These are phyloP conservation scores for Tachystola acroxantha DNA, from an alignment of 2,888 invertebrate species.

Conservation along the genomic window DNA sequence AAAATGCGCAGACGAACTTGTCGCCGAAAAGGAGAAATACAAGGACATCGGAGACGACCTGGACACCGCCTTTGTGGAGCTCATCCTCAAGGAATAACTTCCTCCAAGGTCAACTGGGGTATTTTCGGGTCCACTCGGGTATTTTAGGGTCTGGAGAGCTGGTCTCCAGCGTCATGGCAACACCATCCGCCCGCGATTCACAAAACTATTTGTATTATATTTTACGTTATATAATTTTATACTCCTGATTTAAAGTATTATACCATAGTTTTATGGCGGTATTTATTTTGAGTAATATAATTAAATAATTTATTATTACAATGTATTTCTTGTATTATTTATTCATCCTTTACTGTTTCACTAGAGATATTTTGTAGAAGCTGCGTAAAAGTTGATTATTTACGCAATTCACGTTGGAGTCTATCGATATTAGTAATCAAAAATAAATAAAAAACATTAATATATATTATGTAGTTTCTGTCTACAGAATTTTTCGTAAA, in stretches of 20 bases:
- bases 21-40: slow-evolving; percentile 99
- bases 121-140: neutral
- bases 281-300: slow-evolving; percentile 72
- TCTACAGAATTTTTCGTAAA: too few species aligned
- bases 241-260: slow-evolving; percentile 69
- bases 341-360: too few species aligned
- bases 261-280: slow-evolving; percentile 70
- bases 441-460: too few species aligned
- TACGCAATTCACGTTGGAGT: too few species aligned
- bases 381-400: too few species aligned
- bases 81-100: slow-evolving; percentile 85
- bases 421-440: too few species aligned
- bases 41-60: slow-evolving; percentile 99
- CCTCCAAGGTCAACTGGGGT: slow-evolving; percentile 3
- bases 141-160: slow-evolving; percentile 9
- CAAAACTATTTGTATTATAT: slow-evolving; percentile 40
- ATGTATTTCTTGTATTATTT: slow-evolving; percentile 37
- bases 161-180: slow-evolving; percentile 16
- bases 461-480: too few species aligned
- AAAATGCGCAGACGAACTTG: slow-evolving; percentile 89
- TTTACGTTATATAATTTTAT: slow-evolving; percentile 67
- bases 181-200: slow-evolving; percentile 52
- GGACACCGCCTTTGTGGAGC: slow-evolving; percentile 98
- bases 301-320: slow-evolving; percentile 65
- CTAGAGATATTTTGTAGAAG: too few species aligned